Evolutionary conservation across 2,888 invertebrate species (phyloP).

Genomic region (Podotricha telesiphe): DNA sequence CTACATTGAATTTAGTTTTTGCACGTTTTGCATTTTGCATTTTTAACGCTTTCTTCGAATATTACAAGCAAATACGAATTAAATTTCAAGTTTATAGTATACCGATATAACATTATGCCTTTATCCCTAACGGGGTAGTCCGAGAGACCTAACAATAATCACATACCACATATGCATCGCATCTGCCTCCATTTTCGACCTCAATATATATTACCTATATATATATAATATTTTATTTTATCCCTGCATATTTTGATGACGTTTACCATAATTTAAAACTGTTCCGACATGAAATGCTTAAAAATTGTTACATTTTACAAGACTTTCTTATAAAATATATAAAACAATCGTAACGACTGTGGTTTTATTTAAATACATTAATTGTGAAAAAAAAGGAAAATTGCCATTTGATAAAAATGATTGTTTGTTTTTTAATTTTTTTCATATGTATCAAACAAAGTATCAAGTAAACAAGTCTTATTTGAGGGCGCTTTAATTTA

Average conservation of each 20-base stretch:
- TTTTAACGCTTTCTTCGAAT: conserved; percentile 33
- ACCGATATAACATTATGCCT: no score
- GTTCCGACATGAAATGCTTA: not conserved
- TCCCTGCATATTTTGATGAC: no score
- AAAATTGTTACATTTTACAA: not conserved
- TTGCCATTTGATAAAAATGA: not conserved
- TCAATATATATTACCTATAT: no score
- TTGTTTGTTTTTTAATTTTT: not conserved
- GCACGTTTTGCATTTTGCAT: conserved; percentile 41
- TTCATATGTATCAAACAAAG: no score
- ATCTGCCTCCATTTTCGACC: no score
- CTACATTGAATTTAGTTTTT: conserved; percentile 47
- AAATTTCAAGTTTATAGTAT: not conserved
- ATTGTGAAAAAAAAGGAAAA: not conserved
- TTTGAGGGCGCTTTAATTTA: no score
- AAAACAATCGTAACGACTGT: not conserved
- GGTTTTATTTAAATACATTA: not conserved
- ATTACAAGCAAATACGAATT: not conserved
- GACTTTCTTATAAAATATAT: not conserved
- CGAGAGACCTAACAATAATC: no score
- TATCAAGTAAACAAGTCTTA: no score
- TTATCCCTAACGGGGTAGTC: no score
- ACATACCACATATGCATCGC: no score
- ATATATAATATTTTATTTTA: no score
- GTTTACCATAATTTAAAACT: not conserved